Evolutionary conservation across 2,888 invertebrate genomes (phyloP).

Genomic region (Neoaliturus tenellus): DNA sequence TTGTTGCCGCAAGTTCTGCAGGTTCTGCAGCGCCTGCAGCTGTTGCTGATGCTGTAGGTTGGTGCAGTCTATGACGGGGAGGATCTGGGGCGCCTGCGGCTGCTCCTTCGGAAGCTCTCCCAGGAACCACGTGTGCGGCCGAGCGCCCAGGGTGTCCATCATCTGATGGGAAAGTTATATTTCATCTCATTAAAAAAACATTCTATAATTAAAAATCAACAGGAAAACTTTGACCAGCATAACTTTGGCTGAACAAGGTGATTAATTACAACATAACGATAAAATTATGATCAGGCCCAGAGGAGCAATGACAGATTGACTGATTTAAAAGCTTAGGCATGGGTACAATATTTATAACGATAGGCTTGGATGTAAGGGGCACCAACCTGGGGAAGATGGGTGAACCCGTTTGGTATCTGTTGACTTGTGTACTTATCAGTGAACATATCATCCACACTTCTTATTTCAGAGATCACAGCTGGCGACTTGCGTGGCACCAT

Average conservation of each 20-base stretch:
- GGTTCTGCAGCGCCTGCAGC: conserved; percentile 63
- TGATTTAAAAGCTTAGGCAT: too few species aligned
- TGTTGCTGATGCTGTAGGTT: conserved; percentile 48
- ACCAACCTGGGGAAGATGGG: conserved; percentile 42
- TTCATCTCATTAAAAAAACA: too few species aligned
- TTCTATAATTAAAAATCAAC: too few species aligned
- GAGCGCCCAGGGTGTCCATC: background rate
- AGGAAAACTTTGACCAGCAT: too few species aligned
- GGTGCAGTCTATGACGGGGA: conserved; percentile 55
- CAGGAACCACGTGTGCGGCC: conserved; percentile 63
- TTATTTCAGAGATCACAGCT: conserved; percentile 34
- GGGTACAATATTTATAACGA: too few species aligned
- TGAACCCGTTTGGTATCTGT: conserved; percentile 45
- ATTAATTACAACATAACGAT: background rate
- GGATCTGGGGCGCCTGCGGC: conserved; percentile 67
- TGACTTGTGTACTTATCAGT: conserved; percentile 51
- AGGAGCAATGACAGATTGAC: too few species aligned
- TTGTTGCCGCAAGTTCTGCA: conserved; percentile 59
- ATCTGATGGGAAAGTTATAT: conserved; percentile 1
- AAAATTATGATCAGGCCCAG: too few species aligned
- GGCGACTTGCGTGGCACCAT: conserved; percentile 50
- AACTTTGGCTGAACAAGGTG: too few species aligned
- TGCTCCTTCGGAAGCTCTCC: conserved; percentile 66
- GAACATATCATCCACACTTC: conserved; percentile 57
- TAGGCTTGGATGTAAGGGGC: too few species aligned